Percentiles rank a stretch among this genome's conserved stretches.
Evolutionary conservation across 2,888 invertebrate species (phyloP).

Genomic region (Ochropleura leucogaster): DNA sequence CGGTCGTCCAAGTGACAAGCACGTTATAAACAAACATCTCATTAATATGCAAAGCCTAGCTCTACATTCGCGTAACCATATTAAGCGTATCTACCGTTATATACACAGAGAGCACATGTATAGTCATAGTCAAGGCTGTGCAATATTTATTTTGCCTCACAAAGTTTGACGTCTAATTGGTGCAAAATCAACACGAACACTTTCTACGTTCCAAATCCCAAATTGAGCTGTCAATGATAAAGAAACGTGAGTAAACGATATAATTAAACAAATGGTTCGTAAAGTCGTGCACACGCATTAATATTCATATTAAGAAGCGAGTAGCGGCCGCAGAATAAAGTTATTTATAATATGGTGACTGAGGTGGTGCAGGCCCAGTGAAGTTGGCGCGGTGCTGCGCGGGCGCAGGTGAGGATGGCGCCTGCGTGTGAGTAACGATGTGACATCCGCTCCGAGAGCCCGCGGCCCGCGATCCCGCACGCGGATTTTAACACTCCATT

Average conservation of each 20-base stretch:
- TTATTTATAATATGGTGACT: constrained; percentile 39
- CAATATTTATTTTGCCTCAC: constrained; percentile 64
- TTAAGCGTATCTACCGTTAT: constrained; percentile 57
- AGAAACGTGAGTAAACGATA: constrained; percentile 62
- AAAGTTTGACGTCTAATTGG: constrained; percentile 60
- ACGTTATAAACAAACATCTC: constrained; percentile 54
- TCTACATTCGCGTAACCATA: constrained; percentile 61
- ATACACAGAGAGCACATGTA: constrained; percentile 47
- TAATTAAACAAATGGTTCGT: constrained; percentile 67
- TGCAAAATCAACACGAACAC: constrained; percentile 75
- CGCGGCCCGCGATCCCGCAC: constrained; percentile 50
- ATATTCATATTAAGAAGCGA: constrained; percentile 60
- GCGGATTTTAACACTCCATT: constrained; percentile 73
- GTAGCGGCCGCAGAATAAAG: constrained; percentile 30
- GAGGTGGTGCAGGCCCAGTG: background rate
- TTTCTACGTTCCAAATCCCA: constrained; percentile 78
- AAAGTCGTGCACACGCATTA: constrained; percentile 63
- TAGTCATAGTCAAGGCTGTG: constrained; percentile 57
- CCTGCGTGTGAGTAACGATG: constrained; percentile 59
- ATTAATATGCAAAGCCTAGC: constrained; percentile 56
- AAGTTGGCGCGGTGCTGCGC: constrained; percentile 2
- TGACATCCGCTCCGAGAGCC: constrained; percentile 61
- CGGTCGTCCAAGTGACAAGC: constrained; percentile 19
- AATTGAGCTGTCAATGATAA: constrained; percentile 71
- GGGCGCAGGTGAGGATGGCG: constrained; percentile 37